These are phyloP conservation scores for Chironomus tepperi DNA, from an alignment of 1,140 invertebrate species.

Conservation along the genomic window DNA sequence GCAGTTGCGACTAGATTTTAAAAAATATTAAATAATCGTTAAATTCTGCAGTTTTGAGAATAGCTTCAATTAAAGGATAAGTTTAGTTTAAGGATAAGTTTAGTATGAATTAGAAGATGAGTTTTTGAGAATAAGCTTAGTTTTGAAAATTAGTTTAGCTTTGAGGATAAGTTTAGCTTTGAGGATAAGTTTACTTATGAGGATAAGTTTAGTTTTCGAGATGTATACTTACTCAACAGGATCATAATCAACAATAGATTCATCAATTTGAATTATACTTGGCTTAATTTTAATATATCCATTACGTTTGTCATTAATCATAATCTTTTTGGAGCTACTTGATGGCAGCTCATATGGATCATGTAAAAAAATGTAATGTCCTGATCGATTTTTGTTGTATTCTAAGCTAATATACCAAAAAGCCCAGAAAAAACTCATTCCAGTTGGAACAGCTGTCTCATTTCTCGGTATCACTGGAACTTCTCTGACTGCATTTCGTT, in stretches of 20 bases:
- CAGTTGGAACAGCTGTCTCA: not conserved
- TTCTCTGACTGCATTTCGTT: not conserved
- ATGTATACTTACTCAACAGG: not conserved
- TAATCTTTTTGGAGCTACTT: not conserved
- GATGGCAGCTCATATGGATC: not conserved
- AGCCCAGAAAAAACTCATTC: not conserved
- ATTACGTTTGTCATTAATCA: not conserved
- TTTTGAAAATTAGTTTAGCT: no score
- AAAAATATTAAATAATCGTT: not conserved
- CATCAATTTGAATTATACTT: not conserved
- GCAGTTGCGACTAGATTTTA: constrained; percentile 44
- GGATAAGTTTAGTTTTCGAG: no score
- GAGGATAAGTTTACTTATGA: no score
- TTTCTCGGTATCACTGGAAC: not conserved
- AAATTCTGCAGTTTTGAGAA: not conserved
- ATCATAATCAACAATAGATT: not conserved
- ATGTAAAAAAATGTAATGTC: not conserved
- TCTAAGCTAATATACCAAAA: not conserved
- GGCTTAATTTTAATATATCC: not conserved
- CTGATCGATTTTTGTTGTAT: not conserved
- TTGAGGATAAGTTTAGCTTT: no score
- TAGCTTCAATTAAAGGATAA: not conserved
- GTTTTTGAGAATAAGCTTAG: no score
- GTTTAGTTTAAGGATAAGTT: not conserved
- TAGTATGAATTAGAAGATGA: no score